Percentiles rank a stretch among this genome's conserved stretches.
Evolutionary conservation across 2,888 invertebrate genomes (phyloP).

Genomic region (Orchesella flavescens): DNA sequence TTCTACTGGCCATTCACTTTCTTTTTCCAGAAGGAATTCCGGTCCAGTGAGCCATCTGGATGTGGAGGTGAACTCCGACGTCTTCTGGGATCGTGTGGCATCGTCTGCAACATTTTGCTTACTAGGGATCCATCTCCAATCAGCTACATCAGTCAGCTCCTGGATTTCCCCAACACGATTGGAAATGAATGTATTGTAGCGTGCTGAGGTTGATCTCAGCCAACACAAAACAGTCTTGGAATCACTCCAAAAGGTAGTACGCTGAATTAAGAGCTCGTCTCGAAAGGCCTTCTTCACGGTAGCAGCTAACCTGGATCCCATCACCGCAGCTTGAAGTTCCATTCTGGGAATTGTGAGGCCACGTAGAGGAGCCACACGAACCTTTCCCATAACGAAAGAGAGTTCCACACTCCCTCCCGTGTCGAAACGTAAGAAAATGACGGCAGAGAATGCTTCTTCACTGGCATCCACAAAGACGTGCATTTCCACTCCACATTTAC

Average conservation of each 20-base stretch:
- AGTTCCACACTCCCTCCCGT: conserved; percentile 10
- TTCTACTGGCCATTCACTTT: conserved; percentile 63
- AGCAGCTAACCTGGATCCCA: conserved; percentile 56
- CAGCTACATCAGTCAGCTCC: conserved; percentile 14
- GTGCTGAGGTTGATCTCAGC: conserved; percentile 53
- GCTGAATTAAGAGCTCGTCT: neutral
- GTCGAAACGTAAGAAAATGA: conserved; percentile 54
- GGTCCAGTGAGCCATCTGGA: conserved; percentile 69
- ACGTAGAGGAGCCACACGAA: conserved; percentile 65
- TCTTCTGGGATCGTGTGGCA: conserved; percentile 57
- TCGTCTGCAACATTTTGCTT: conserved; percentile 68
- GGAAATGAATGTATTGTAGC: conserved; percentile 65
- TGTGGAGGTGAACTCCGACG: conserved; percentile 11
- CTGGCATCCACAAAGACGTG: conserved; percentile 67
- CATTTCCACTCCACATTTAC: too few relatives aligned
- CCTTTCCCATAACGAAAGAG: conserved; percentile 56
- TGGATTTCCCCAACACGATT: conserved; percentile 66
- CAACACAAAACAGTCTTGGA: conserved; percentile 64
- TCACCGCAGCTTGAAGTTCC: conserved; percentile 68
- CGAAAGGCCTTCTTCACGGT: neutral
- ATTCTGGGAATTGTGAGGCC: conserved; percentile 63
- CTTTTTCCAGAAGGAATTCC: conserved; percentile 52
- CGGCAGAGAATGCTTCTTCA: conserved; percentile 59
- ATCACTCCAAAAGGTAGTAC: conserved; percentile 59
- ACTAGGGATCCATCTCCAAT: conserved; percentile 70